These are phyloP conservation scores for Mactra quadrangularis DNA, from an alignment of 1,140 invertebrate species.

Conservation along the genomic window DNA sequence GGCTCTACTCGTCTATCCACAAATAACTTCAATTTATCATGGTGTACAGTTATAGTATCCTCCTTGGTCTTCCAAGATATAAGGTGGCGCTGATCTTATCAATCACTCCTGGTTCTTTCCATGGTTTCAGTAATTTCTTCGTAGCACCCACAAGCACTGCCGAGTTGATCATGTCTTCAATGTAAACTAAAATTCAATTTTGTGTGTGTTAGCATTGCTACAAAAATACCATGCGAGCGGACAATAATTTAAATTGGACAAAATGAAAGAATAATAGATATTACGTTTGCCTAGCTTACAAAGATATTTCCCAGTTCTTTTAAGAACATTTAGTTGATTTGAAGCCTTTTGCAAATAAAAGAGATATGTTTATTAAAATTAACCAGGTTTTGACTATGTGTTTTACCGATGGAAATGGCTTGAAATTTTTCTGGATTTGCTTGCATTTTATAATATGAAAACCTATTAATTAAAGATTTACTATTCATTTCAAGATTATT, in stretches of 20 bases:
- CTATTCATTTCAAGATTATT: conserved; percentile 27
- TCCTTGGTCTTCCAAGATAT: too few species aligned
- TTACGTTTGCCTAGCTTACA: not conserved
- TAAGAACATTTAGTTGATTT: conserved; percentile 59
- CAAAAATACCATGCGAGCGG: conserved; percentile 55
- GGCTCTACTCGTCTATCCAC: too few species aligned
- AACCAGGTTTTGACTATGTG: conserved; percentile 30
- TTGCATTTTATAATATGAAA: conserved; percentile 54
- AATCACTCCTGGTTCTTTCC: too few species aligned
- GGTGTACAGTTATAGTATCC: too few species aligned
- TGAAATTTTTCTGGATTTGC: conserved; percentile 65
- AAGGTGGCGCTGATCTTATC: too few species aligned
- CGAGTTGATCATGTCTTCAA: too few species aligned
- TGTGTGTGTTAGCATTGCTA: conserved; percentile 34
- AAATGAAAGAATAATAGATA: conserved; percentile 58
- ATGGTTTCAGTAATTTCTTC: too few species aligned
- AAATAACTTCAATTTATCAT: too few species aligned
- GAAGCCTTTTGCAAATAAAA: conserved; percentile 56
- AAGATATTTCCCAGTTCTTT: conserved; percentile 43
- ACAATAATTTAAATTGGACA: conserved; percentile 59
- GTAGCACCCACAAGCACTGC: too few species aligned
- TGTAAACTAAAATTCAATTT: too few species aligned
- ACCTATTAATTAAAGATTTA: conserved; percentile 51
- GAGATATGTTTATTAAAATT: conserved; percentile 60
- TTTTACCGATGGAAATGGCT: conserved; percentile 37